A percentile compares a stretch with the other conserved stretches of the same genome.
Conservation (phyloP, 1,140 invertebrate genomes). For the Hormaphis cornu region DNA sequence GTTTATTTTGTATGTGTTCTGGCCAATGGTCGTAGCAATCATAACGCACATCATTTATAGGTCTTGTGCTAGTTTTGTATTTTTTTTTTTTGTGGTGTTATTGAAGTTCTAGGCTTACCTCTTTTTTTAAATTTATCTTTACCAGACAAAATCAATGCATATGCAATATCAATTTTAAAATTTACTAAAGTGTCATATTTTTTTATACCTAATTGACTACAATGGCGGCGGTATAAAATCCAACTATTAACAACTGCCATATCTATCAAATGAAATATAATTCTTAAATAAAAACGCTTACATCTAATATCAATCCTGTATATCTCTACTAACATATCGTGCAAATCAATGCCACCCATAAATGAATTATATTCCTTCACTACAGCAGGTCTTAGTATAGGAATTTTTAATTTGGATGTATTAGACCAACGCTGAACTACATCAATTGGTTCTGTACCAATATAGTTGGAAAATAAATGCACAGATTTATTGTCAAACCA, state of each 20-base stretch:
- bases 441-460: slow-evolving; percentile 31
- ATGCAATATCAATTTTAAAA: not conserved
- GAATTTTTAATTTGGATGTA: slow-evolving; percentile 31
- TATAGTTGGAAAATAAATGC: slow-evolving; percentile 30
- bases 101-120: not conserved
- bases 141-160: not conserved
- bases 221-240: not conserved
- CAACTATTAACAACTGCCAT: slow-evolving; percentile 33
- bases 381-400: slow-evolving; percentile 26
- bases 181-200: not conserved
- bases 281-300: slow-evolving; percentile 16
- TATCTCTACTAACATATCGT: slow-evolving; percentile 33
- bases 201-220: not conserved
- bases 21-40: not conserved
- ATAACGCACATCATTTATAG: not conserved
- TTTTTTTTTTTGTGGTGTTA: not conserved
- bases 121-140: not conserved
- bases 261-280: slow-evolving; percentile 31
- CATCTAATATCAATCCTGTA: not conserved
- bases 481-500: slow-evolving; percentile 35
- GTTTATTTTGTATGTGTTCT: not conserved
- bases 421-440: slow-evolving; percentile 30
- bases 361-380: slow-evolving; percentile 34
- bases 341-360: slow-evolving; percentile 34
- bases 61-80: not conserved